Percentiles rank a stretch among this genome's conserved stretches.
phyloP scores from a whole-genome alignment of 1,140 invertebrate species.

The Oedothorax gibbosus region DNA sequence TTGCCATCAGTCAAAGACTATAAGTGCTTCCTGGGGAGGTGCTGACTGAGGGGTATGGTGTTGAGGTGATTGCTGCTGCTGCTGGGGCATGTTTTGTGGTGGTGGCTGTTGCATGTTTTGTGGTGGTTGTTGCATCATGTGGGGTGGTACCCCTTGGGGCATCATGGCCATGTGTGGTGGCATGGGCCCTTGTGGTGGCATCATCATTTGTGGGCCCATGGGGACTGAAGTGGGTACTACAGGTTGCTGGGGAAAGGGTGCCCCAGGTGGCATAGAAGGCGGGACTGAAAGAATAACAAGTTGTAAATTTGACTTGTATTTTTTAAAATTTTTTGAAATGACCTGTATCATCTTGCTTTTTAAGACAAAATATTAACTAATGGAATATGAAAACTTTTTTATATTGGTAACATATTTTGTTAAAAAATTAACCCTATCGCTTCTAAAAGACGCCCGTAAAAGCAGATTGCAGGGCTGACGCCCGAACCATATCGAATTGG shows the following conservation, averaged over 20 bases:
- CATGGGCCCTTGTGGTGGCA: slow-evolving; percentile 37
- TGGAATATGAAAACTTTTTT: no score
- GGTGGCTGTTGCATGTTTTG: slow-evolving; percentile 21
- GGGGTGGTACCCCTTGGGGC: slow-evolving; percentile 15
- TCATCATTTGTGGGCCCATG: slow-evolving; percentile 42
- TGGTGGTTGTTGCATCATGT: neutral
- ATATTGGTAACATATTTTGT: no score
- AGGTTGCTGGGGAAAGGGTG: slow-evolving; percentile 45
- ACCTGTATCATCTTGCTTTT: no score
- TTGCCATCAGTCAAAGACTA: slow-evolving; percentile 44
- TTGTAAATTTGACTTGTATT: neutral
- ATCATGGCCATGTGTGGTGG: slow-evolving; percentile 36
- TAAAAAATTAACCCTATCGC: no score
- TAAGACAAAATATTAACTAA: no score
- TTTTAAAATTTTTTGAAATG: neutral
- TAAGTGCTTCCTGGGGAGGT: slow-evolving; percentile 37
- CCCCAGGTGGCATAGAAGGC: slow-evolving; percentile 37
- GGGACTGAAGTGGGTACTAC: slow-evolving; percentile 21
- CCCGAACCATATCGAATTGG: no score
- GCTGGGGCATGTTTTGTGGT: slow-evolving; percentile 1
- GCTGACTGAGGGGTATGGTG: slow-evolving; percentile 19
- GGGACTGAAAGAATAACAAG: slow-evolving; percentile 25
- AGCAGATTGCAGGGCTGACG: no score
- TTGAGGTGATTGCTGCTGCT: slow-evolving; percentile 12
- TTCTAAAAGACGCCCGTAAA: no score